Evolutionary conservation across 2,888 invertebrate genomes (phyloP).

Genomic region (Lithophane semibrunnea): DNA sequence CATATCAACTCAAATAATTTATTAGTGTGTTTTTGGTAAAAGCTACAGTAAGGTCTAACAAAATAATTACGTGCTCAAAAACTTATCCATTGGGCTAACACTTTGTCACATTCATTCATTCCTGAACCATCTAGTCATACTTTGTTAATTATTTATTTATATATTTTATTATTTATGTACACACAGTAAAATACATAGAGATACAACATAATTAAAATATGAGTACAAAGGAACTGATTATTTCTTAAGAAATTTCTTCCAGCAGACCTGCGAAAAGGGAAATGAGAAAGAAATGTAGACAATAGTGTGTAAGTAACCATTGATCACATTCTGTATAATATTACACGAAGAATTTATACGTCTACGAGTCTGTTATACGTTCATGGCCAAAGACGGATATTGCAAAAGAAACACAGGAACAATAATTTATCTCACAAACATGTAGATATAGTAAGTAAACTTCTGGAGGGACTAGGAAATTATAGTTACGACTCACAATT

Average conservation of each 20-base stretch:
- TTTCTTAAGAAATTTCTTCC: no score
- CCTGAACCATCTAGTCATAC: background rate
- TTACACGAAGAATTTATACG: background rate
- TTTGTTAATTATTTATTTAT: background rate
- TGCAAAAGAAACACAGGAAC: constrained; percentile 9
- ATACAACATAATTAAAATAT: no score
- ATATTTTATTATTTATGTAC: no score
- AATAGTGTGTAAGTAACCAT: background rate
- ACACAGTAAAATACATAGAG: no score
- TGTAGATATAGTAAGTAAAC: background rate
- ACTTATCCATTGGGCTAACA: background rate
- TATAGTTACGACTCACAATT: background rate
- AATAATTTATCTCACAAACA: background rate
- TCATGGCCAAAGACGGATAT: constrained; percentile 6
- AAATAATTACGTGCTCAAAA: background rate
- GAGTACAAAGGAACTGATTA: no score
- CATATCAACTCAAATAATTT: background rate
- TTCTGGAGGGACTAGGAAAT: background rate
- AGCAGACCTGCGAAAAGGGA: no score
- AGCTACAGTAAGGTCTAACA: background rate
- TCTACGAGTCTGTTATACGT: background rate
- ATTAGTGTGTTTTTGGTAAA: background rate
- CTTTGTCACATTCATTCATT: background rate
- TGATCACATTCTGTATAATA: background rate
- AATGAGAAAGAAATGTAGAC: no score